These are phyloP conservation scores for Xerus inauris DNA, from an alignment of 2,113 vertebrate species.

Conservation along the genomic window DNA sequence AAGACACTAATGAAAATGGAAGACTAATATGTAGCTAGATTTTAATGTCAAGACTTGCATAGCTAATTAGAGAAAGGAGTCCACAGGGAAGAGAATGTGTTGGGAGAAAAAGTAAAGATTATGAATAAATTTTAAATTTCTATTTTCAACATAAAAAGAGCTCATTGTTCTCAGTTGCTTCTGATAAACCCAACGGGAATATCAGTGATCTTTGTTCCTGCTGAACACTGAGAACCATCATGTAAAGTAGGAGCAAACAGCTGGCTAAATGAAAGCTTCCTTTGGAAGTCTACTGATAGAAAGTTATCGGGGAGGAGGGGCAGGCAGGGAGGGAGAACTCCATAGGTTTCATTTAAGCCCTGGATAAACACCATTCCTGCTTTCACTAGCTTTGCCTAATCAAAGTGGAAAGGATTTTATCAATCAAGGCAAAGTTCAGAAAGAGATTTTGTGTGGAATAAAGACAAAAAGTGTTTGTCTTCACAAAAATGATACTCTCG, in stretches of 20 bases:
- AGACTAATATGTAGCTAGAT: conserved; percentile 36
- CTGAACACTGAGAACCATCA: conserved; percentile 31
- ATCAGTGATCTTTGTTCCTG: conserved; percentile 66
- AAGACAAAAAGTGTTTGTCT: not conserved
- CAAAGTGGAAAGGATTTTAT: conserved; percentile 21
- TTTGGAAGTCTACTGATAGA: conserved; percentile 18
- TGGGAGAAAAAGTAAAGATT: conserved; percentile 58
- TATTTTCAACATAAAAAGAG: conserved; percentile 72
- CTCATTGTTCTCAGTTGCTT: conserved; percentile 64
- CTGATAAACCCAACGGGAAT: conserved; percentile 63
- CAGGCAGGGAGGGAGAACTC: not conserved
- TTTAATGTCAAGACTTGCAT: conserved; percentile 55
- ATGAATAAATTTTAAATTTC: conserved; percentile 74
- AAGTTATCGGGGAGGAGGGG: not conserved
- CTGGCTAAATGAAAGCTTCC: conserved; percentile 44
- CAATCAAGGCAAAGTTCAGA: conserved; percentile 41
- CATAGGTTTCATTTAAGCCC: not conserved
- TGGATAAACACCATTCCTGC: not conserved
- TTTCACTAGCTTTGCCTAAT: conserved; percentile 21
- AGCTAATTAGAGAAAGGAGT: conserved; percentile 47
- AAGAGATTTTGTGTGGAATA: conserved; percentile 7
- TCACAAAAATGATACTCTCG: not conserved
- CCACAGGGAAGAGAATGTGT: conserved; percentile 48
- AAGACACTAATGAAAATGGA: conserved; percentile 41
- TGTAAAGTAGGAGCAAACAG: conserved; percentile 37